Evolutionary conservation across 64 coral and sea anemone genomes (phyloP).

Genomic region (Trachythela sp.): DNA sequence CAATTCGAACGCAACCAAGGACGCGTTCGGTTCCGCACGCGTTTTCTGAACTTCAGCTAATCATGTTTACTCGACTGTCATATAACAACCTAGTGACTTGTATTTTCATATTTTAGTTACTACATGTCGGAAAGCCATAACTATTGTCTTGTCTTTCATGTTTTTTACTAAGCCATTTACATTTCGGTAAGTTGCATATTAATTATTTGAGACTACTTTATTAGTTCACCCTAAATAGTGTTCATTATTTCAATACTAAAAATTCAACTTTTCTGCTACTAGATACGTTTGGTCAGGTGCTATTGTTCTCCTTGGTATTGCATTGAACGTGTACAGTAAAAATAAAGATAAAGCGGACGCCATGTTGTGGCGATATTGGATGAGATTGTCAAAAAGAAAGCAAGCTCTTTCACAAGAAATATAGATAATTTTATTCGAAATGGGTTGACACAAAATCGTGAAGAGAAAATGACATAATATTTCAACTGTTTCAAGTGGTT

Average conservation of each 20-base stretch:
- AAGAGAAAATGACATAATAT: too few species aligned
- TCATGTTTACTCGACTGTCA: too few species aligned
- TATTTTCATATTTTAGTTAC: slow-evolving; percentile 61
- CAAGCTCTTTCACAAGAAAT: neutral
- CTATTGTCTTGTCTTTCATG: slow-evolving; percentile 90
- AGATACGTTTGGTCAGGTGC: slow-evolving; percentile 94
- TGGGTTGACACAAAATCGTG: too few species aligned
- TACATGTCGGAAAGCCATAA: slow-evolving; percentile 88
- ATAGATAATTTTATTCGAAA: neutral
- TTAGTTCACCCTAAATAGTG: too few species aligned
- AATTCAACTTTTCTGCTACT: too few species aligned
- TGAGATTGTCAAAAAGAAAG: neutral
- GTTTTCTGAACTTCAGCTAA: too few species aligned
- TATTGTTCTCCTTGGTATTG: slow-evolving; percentile 76
- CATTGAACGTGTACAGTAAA: slow-evolving; percentile 94
- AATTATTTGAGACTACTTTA: neutral
- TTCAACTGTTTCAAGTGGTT: too few species aligned
- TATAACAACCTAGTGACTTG: too few species aligned
- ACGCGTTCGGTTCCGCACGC: too few species aligned
- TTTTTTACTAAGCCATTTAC: slow-evolving; percentile 98
- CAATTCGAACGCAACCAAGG: too few species aligned
- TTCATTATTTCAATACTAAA: too few species aligned
- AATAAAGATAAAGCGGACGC: slow-evolving; percentile 36
- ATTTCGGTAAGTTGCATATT: slow-evolving; percentile 69
- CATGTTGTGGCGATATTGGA: neutral